Percentiles rank a stretch among this genome's conserved stretches.
Evolutionary conservation across 1,140 invertebrate species (phyloP).

Genomic region (Pogonomyrmex californicus): DNA sequence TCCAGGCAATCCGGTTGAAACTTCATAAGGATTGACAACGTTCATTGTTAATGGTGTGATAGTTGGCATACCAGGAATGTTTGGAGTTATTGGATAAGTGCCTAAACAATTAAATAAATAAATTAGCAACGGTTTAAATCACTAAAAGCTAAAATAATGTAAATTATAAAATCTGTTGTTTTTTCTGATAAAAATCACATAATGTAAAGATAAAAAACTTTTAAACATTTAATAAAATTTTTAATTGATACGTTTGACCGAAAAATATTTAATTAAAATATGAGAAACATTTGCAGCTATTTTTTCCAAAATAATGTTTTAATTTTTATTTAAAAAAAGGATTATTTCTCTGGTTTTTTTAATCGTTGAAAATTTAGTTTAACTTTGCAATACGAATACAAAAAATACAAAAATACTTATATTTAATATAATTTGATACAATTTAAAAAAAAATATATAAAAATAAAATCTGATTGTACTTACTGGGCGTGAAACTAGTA

Average conservation of each 20-base stretch:
- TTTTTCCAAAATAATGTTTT: background rate
- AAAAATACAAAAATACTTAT: background rate
- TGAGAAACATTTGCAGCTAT: background rate
- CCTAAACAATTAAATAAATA: constrained; percentile 49
- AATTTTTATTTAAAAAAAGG: background rate
- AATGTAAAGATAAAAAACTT: background rate
- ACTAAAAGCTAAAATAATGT: background rate
- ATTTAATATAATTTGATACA: too few relatives aligned
- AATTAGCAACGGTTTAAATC: background rate
- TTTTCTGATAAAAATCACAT: background rate
- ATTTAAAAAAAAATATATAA: background rate
- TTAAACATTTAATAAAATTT: background rate
- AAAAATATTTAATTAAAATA: background rate
- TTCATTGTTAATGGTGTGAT: constrained; percentile 84
- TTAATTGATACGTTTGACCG: background rate
- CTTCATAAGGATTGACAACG: constrained; percentile 23
- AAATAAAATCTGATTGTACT: constrained; percentile 43
- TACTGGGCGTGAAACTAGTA: constrained; percentile 76
- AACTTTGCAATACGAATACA: background rate
- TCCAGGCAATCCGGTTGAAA: constrained; percentile 26
- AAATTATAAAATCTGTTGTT: background rate
- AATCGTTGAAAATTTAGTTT: background rate
- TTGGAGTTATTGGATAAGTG: constrained; percentile 82
- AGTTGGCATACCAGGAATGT: constrained; percentile 89
- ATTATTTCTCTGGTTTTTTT: background rate